These are phyloP conservation scores for Tychaedon coryphoeus DNA, from an alignment of 2,113 vertebrate species.

Conservation along the genomic window DNA sequence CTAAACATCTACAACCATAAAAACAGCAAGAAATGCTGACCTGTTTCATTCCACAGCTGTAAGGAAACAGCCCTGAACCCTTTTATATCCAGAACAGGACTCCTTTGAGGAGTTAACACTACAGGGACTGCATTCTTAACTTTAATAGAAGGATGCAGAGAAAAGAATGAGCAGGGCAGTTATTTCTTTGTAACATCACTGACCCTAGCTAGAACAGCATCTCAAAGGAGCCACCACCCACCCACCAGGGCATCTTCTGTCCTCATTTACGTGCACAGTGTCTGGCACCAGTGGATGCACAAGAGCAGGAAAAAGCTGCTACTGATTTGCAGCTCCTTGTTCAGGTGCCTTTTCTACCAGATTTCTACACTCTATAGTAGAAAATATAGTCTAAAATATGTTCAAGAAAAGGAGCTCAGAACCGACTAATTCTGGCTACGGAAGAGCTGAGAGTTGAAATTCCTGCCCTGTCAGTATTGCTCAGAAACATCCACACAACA, in stretches of 20 bases:
- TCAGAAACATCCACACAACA: not conserved
- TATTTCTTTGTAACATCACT: not conserved
- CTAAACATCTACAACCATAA: not conserved
- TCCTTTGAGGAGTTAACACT: not conserved
- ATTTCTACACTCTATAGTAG: not conserved
- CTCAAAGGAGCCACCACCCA: not conserved
- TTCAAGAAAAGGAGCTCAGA: not conserved
- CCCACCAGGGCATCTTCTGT: not conserved
- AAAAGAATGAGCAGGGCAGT: not conserved
- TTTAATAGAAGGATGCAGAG: not conserved
- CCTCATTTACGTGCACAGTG: accelerated
- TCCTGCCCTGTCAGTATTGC: not conserved
- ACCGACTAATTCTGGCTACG: not conserved
- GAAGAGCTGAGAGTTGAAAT: not conserved
- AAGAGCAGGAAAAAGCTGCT: not conserved
- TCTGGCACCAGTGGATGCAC: not conserved
- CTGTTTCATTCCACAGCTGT: not conserved
- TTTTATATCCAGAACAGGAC: not conserved
- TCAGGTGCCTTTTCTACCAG: not conserved
- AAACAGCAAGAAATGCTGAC: not conserved
- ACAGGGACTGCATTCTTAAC: not conserved
- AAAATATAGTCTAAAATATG: not conserved
- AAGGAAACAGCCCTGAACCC: not conserved
- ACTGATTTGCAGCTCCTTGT: not conserved
- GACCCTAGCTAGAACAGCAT: not conserved